Base-by-base conservation (phyloP, 2,113 vertebrate genomes). In the Dascyllus trimaculatus region DNA sequence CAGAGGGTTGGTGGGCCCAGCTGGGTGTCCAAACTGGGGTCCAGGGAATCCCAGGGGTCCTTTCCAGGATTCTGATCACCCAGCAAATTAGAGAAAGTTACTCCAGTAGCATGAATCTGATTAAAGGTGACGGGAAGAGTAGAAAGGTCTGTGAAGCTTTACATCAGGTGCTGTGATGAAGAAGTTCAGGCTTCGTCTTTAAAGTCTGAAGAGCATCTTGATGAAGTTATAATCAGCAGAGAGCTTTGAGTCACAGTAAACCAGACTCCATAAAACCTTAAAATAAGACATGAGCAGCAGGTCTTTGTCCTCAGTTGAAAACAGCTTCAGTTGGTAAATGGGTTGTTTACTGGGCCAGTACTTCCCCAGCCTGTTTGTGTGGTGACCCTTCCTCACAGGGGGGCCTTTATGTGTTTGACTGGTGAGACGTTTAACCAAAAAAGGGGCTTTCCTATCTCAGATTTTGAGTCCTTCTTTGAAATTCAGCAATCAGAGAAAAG, bases 31-130 rank as follows among this genome's bases (percentile, higher is more conserved):
- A 85, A 74, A 71, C 57, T 51, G 52, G 74, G 83, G 81, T 77
- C 84, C 84, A 65, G 75, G 72, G 75, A 71, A 84, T 83, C 84
- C 77, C 63, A 61, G 77, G 71, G 87, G 87, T 57, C 85, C 70
- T 60, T 57, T 73, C 64, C 68, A 67, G 62, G 63, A 74, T 52
- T 73, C 29, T 43, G 62, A 49, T n/a, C 26, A 43, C 59, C 67
- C 63, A 53, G 53, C 18, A 43, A 51, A 51, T 1, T 2, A 51
- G 5, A 66, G 61, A 21, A n/a, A 6, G 1, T 53, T 57, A 32
- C 4, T 77, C 78, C 58, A 45, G 54, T 49, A 64, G 21, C 35
- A 19, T 32, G 49, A 8, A 21, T 54, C 22, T n/a, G 54, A 43
- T 18, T 21, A 17, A 48, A 48, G 56, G 35, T 61, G 51, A 53